Conservation (phyloP, 64 coral and sea anemone species). For the Actinia tenebrosa region DNA sequence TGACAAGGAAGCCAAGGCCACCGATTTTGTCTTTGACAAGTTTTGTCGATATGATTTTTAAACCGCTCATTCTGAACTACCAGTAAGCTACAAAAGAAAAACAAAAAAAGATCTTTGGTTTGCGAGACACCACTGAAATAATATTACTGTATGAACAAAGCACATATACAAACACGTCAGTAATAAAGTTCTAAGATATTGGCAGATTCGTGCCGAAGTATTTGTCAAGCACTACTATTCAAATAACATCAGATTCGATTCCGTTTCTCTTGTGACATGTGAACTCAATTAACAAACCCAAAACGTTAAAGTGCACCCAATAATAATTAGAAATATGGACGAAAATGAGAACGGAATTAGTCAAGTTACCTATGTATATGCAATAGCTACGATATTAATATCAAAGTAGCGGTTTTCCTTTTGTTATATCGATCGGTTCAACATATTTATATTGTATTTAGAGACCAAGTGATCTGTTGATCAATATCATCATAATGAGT, state of each 20-base stretch:
- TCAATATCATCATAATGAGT: neutral
- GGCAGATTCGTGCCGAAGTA: too few relatives aligned
- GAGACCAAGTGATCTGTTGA: neutral
- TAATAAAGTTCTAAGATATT: too few relatives aligned
- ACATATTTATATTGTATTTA: neutral
- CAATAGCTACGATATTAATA: neutral
- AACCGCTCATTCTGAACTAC: neutral
- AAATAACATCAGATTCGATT: too few relatives aligned
- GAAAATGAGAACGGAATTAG: neutral
- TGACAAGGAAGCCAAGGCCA: constrained; percentile 71
- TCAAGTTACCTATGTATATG: neutral
- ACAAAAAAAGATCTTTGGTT: too few relatives aligned
- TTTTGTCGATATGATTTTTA: constrained; percentile 1
- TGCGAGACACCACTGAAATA: too few relatives aligned
- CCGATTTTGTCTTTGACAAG: constrained; percentile 67
- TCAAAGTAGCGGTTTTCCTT: neutral
- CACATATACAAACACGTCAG: too few relatives aligned
- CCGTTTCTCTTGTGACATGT: too few relatives aligned
- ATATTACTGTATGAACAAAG: too few relatives aligned
- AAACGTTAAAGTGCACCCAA: too few relatives aligned
- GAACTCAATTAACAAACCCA: too few relatives aligned
- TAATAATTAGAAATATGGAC: too few relatives aligned
- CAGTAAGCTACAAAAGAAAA: neutral
- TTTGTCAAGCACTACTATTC: too few relatives aligned
- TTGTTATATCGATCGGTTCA: neutral